phyloP scores from a whole-genome alignment of 2,888 invertebrate species.

The Protonemura montana region DNA sequence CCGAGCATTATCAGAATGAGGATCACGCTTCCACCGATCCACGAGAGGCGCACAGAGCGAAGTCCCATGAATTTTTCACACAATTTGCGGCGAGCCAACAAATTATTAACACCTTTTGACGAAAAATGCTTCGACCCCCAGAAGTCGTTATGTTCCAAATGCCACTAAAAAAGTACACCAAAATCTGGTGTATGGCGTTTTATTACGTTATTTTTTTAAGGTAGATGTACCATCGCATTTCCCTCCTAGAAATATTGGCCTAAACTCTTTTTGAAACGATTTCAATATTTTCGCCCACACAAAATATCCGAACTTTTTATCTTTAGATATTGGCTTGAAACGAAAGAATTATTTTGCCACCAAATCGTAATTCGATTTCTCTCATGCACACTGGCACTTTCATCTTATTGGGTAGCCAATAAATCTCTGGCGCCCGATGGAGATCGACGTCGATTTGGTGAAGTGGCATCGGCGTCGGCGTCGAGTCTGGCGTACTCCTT shows the following conservation, averaged over 20 bases:
- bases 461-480: background rate
- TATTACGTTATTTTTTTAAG: no score
- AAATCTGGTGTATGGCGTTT: no score
- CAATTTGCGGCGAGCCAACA: background rate
- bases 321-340: background rate
- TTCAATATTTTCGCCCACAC: background rate
- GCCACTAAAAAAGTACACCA: background rate
- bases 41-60: no score
- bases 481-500: background rate
- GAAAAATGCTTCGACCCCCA: background rate
- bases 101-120: background rate
- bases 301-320: background rate
- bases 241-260: no score
- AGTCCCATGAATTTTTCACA: background rate
- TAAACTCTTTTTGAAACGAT: no score
- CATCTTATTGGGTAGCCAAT: background rate
- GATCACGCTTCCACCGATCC: no score
- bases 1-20: no score
- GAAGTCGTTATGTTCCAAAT: background rate
- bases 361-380: background rate
- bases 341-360: background rate
- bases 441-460: constrained; percentile 12
- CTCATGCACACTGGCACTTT: background rate
- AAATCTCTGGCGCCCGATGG: background rate
- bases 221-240: no score